Conservation (phyloP, 2,888 invertebrate genomes). For the Dasysyrphus tricinctus region DNA sequence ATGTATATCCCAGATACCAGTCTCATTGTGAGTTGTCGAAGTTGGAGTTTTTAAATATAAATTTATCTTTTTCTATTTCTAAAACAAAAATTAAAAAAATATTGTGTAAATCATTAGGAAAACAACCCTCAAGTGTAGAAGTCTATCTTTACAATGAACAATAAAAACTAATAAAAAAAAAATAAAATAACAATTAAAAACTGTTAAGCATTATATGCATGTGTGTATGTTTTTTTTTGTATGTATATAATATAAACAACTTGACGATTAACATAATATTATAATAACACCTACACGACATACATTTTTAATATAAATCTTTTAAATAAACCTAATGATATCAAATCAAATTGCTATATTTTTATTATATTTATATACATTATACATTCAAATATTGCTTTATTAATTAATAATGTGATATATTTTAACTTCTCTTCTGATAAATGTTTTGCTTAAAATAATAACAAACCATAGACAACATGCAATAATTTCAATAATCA, state of each 20-base stretch:
- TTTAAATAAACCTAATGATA: constrained; percentile 73
- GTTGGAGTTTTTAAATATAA: not conserved
- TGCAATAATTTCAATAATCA: constrained; percentile 33
- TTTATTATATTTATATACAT: constrained; percentile 46
- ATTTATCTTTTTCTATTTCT: constrained; percentile 25
- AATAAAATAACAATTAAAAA: constrained; percentile 27
- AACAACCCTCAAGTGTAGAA: constrained; percentile 64
- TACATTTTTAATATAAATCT: constrained; percentile 14
- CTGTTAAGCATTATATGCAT: constrained; percentile 27
- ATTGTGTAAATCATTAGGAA: constrained; percentile 36
- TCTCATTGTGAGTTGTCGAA: constrained; percentile 24
- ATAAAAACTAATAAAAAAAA: no score
- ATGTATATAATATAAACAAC: constrained; percentile 43
- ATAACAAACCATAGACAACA: constrained; percentile 45
- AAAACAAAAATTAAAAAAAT: constrained; percentile 41
- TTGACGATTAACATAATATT: constrained; percentile 55
- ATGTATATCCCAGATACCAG: constrained; percentile 18
- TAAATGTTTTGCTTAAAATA: constrained; percentile 16
- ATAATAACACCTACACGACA: constrained; percentile 66
- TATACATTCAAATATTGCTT: constrained; percentile 73
- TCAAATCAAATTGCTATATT: constrained; percentile 72
- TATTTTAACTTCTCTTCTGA: constrained; percentile 35
- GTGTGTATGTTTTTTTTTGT: constrained; percentile 34
- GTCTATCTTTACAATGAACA: constrained; percentile 33
- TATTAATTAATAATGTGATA: constrained; percentile 72